Evolutionary conservation across 1,140 invertebrate genomes (phyloP).

Genomic region (Euwallacea fornicatus): DNA sequence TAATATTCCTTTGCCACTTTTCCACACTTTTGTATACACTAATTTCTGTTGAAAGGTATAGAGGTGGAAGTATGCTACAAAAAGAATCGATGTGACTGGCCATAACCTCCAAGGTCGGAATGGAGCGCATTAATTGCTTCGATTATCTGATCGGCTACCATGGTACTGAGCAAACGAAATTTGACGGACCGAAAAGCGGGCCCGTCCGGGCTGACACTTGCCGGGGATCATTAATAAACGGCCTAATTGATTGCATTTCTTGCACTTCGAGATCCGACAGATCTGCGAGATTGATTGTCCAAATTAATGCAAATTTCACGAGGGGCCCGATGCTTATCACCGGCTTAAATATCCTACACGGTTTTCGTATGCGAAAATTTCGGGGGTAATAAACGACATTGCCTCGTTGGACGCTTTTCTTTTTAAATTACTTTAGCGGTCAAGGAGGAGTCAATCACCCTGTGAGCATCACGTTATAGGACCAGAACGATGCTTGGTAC

Average conservation of each 20-base stretch:
- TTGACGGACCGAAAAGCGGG: constrained; percentile 27
- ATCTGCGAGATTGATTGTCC: constrained; percentile 30
- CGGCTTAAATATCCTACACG: constrained; percentile 20
- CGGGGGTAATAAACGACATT: not conserved
- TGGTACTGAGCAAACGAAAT: constrained; percentile 22
- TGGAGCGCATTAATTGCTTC: constrained; percentile 15
- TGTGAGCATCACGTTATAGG: too few species aligned
- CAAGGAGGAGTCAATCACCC: too few species aligned
- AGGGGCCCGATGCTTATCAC: constrained; percentile 19
- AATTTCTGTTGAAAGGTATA: too few species aligned
- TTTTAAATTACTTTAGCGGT: too few species aligned
- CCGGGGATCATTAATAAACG: constrained; percentile 21
- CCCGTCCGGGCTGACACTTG: constrained; percentile 23
- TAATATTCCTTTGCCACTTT: too few species aligned
- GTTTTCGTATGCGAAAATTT: constrained; percentile 8
- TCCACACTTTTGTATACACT: too few species aligned
- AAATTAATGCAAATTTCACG: constrained; percentile 32
- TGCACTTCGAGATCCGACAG: constrained; percentile 21
- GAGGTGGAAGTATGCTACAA: too few species aligned
- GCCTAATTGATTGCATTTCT: constrained; percentile 32
- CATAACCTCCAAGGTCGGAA: not conserved
- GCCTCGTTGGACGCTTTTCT: too few species aligned
- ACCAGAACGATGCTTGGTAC: too few species aligned
- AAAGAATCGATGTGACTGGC: too few species aligned
- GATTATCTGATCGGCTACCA: constrained; percentile 30